Evolutionary conservation across 2,797 vertebrate species (phyloP), one percentile per base, ranked within the genome.

Genomic region (Karalla daura): DNA sequence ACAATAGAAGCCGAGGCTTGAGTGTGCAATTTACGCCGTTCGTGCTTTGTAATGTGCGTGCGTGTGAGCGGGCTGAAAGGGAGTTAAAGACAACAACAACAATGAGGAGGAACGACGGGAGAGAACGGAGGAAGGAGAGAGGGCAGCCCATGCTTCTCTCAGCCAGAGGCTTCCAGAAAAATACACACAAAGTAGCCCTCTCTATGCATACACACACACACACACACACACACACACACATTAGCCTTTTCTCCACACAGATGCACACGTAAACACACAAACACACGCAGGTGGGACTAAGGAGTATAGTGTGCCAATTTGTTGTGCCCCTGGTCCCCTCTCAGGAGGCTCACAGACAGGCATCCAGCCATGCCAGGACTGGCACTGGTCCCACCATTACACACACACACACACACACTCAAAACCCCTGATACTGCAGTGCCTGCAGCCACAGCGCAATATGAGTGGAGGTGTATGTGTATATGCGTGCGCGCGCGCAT

Each of bases 321-420:
- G 86, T 75, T 89, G 86, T 80, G 86, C 86, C 84, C 90, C 73
- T 83, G 85, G 88, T 90, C 87, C 86, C 87, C 76, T 89, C 89
- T 88, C 89, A 78, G 79, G 86, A 85, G 88, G 77, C 78, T 63
- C 63, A 62, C 71, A 82, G 77, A 68, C 84, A 81, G 80, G 82
- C 85, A 84, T 87, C 77, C 79, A 89, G 85, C 85, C 83, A 75
- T 82, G 88, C 87, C 88, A 91, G 84, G 52, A 72, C 82, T 92
- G 90, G 89, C 90, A 89, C 78, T 47, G 63, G 61, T 91, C 88
- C 89, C 82, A 21, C 63, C 60, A 60, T 84, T 70, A 76, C 82
- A 77, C 67, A 71, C 53, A 76, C 23, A 56, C 61, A 67, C 56
- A 58, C 41, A 47, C 72, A 44, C 51, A 33, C 52, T 47, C 65